These are phyloP conservation scores for Salarias fasciatus DNA, from an alignment of 2,797 vertebrate species.

Conservation along the genomic window DNA sequence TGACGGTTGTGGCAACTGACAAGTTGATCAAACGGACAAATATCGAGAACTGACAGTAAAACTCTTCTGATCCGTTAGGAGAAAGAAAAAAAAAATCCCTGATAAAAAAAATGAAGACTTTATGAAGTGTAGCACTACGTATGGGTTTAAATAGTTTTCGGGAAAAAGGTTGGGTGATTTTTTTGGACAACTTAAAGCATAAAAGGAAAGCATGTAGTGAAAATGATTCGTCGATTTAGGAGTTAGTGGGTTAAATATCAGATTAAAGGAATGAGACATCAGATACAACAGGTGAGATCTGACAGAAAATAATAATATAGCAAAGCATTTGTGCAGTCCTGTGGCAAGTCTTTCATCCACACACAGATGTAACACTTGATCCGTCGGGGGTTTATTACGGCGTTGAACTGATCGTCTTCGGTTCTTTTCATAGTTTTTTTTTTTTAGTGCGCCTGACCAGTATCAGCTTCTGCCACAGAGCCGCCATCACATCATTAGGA, in stretches of 20 bases:
- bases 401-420: neutral
- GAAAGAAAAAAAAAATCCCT: constrained; percentile 3
- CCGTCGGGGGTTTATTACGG: neutral
- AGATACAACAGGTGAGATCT: neutral
- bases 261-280: neutral
- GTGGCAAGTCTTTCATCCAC: neutral
- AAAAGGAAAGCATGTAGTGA: too few species aligned
- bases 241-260: constrained; percentile 6
- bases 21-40: constrained; percentile 24
- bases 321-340: neutral
- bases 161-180: constrained; percentile 1
- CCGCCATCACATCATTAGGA: neutral
- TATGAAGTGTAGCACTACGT: constrained; percentile 2
- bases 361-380: neutral
- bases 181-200: neutral
- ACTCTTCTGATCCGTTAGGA: constrained; percentile 9
- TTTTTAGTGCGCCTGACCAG: neutral
- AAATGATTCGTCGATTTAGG: too few species aligned
- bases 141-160: constrained; percentile 6
- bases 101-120: constrained; percentile 8
- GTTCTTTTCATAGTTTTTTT: neutral
- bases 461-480: constrained; percentile 4
- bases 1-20: constrained; percentile 21
- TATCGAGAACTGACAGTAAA: constrained; percentile 13
- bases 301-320: neutral